phyloP scores from a whole-genome alignment of 2,113 vertebrate species.

The Smithornis capensis region DNA sequence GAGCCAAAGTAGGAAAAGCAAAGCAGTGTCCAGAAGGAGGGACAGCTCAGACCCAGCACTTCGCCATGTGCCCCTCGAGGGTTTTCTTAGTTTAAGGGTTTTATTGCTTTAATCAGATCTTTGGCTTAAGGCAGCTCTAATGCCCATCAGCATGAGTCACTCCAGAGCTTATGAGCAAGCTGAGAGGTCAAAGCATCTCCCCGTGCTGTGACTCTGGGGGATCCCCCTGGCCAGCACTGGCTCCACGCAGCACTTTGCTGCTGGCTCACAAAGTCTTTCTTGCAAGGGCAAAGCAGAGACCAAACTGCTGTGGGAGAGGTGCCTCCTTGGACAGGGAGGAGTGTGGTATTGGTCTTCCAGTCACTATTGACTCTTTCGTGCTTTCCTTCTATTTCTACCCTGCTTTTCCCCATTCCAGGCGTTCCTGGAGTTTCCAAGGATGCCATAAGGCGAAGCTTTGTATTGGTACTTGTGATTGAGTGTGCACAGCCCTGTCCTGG shows the following conservation, averaged over 20 bases:
- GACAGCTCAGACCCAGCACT: neutral
- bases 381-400: neutral
- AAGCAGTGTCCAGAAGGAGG: neutral
- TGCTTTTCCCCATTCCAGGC: neutral
- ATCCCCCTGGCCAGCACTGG: fast-evolving
- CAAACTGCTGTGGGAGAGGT: neutral
- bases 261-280: neutral
- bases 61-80: neutral
- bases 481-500: neutral
- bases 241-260: neutral
- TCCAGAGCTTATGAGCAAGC: neutral
- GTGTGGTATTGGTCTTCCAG: neutral
- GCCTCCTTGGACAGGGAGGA: neutral
- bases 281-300: neutral
- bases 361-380: neutral
- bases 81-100: neutral
- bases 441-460: neutral
- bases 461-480: neutral
- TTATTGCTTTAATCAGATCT: conserved; percentile 8
- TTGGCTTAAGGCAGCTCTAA: neutral
- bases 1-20: neutral
- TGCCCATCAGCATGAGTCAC: neutral
- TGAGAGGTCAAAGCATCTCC: neutral
- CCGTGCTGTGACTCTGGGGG: neutral
- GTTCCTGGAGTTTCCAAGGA: neutral